Conservation (phyloP, 2,888 invertebrate species). For the Amiota communis region DNA sequence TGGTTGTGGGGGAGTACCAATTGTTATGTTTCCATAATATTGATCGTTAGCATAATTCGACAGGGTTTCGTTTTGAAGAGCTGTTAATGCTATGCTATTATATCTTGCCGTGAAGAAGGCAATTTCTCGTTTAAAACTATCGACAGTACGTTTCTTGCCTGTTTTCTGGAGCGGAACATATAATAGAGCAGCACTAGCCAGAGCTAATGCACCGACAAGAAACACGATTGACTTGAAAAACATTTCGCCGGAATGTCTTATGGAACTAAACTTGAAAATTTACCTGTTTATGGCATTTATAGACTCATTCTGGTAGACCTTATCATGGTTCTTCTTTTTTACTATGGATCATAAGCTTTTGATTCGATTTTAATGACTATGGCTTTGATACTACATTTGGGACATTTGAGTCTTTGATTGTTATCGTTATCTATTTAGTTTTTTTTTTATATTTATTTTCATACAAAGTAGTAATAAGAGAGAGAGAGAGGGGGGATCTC, state of each 20-base stretch:
- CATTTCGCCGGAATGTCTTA: constrained; percentile 14
- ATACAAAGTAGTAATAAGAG: too few species aligned
- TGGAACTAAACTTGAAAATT: too few species aligned
- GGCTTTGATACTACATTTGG: too few species aligned
- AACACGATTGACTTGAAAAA: constrained; percentile 13
- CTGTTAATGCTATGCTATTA: constrained; percentile 66
- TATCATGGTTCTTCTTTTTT: too few species aligned
- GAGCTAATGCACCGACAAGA: constrained; percentile 13
- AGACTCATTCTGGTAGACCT: too few species aligned
- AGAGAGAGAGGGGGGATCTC: too few species aligned
- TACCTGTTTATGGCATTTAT: too few species aligned
- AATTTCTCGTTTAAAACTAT: constrained; percentile 17
- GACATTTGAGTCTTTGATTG: too few species aligned
- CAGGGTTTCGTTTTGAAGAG: constrained; percentile 83
- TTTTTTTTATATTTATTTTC: too few species aligned
- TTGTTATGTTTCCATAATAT: constrained; percentile 91
- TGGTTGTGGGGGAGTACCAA: constrained; percentile 91
- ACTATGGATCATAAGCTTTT: too few species aligned
- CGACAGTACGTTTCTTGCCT: neutral
- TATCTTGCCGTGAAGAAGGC: constrained; percentile 31
- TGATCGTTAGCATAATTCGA: constrained; percentile 94
- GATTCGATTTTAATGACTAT: too few species aligned
- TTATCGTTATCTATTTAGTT: too few species aligned
- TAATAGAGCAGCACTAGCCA: constrained; percentile 25
- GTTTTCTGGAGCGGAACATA: constrained; percentile 24